Percentiles rank a stretch among this genome's conserved stretches.
phyloP scores from a whole-genome alignment of 2,888 invertebrate genomes.

The Hypena proboscidalis region DNA sequence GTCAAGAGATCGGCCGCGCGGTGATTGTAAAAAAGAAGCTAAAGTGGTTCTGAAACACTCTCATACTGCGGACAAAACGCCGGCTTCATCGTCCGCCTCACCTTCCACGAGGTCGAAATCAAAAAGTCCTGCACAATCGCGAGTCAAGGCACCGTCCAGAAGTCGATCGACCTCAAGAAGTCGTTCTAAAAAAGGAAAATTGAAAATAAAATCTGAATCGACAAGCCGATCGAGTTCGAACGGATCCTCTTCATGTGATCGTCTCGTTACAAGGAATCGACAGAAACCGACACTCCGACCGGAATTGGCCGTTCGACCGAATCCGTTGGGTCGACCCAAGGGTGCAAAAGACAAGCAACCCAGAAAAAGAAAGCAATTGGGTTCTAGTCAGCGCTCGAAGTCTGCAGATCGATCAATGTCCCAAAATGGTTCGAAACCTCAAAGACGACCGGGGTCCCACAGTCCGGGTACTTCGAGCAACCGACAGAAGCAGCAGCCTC shows the following conservation, averaged over 20 bases:
- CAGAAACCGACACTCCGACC: background rate
- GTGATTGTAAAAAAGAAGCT: too few relatives aligned
- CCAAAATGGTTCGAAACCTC: constrained; percentile 2
- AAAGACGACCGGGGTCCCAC: too few relatives aligned
- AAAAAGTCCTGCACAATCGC: background rate
- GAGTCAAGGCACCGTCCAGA: background rate
- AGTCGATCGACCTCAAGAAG: background rate
- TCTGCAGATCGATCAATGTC: constrained; percentile 1
- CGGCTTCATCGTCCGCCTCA: too few relatives aligned
- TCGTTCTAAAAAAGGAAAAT: too few relatives aligned
- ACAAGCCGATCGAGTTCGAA: constrained; percentile 1
- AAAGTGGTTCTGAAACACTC: too few relatives aligned
- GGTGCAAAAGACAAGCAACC: constrained; percentile 12
- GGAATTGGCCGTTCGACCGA: background rate
- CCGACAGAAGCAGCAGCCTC: too few relatives aligned
- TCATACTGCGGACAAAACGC: too few relatives aligned
- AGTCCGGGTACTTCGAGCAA: too few relatives aligned
- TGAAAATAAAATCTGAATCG: background rate
- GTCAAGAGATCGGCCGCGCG: background rate
- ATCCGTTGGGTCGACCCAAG: constrained; percentile 6
- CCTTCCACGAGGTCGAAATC: background rate
- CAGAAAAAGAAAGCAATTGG: constrained; percentile 9
- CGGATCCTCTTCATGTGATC: constrained; percentile 2
- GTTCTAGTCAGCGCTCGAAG: background rate
- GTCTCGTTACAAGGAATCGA: background rate